These are phyloP conservation scores for Caenorhabditis uteleia DNA, from an alignment of 2,888 invertebrate genomes.

Conservation along the genomic window DNA sequence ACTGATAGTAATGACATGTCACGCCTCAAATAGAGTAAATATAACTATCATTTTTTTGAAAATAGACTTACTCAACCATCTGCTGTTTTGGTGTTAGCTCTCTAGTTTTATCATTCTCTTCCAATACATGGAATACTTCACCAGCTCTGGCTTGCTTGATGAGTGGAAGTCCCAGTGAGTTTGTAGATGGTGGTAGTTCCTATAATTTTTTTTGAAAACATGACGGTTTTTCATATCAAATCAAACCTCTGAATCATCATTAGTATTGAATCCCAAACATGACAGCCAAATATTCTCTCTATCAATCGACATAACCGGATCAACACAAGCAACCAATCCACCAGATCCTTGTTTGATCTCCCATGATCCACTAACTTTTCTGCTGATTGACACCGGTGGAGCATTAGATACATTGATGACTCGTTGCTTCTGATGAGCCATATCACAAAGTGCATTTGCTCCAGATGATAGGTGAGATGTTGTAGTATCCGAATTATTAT, in stretches of 20 bases:
- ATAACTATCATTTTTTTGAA: not conserved
- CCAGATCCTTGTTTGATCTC: conserved; percentile 64
- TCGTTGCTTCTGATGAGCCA: conserved; percentile 54
- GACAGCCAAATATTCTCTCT: conserved; percentile 61
- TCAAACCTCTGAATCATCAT: conserved; percentile 37
- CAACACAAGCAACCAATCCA: conserved; percentile 64
- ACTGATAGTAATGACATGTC: conserved; percentile 62
- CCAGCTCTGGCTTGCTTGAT: conserved; percentile 60
- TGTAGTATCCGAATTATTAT: conserved; percentile 5
- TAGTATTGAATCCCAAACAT: conserved; percentile 54
- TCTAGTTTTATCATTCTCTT: conserved; percentile 51
- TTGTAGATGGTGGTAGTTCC: conserved; percentile 52
- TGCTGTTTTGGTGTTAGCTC: conserved; percentile 47
- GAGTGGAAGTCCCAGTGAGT: conserved; percentile 60
- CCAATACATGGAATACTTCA: conserved; percentile 59
- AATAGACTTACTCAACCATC: conserved; percentile 50
- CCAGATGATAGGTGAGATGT: not conserved
- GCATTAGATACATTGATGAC: conserved; percentile 67
- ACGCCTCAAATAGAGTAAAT: conserved; percentile 30
- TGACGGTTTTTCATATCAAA: not conserved
- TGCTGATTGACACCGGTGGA: conserved; percentile 60
- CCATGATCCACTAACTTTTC: conserved; percentile 56
- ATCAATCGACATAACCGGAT: conserved; percentile 62
- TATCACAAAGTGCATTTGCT: conserved; percentile 13
- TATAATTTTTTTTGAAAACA: conserved; percentile 4